These are phyloP conservation scores for Marcusenius ussheri DNA, from an alignment of 2,113 vertebrate species.

Conservation along the genomic window DNA sequence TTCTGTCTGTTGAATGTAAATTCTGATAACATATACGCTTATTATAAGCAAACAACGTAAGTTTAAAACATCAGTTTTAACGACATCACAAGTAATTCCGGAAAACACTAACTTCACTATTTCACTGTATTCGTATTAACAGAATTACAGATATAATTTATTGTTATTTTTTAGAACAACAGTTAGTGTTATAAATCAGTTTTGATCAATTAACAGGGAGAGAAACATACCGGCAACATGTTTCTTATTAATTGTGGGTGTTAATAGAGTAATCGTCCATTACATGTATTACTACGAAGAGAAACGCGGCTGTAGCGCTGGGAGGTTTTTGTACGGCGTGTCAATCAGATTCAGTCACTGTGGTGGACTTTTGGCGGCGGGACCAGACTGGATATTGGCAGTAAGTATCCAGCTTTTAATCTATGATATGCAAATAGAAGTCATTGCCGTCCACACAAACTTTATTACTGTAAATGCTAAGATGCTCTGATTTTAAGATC, in stretches of 20 bases:
- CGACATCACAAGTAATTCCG: not conserved
- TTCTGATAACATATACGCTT: no score
- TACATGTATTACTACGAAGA: no score
- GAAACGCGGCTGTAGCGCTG: not conserved
- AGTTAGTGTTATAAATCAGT: no score
- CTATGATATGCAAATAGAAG: not conserved
- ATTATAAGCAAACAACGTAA: no score
- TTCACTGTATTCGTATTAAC: not conserved
- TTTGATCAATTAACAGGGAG: no score
- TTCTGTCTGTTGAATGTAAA: no score
- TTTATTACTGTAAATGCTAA: not conserved
- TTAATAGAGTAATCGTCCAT: no score
- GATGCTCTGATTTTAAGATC: not conserved
- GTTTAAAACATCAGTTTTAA: no score
- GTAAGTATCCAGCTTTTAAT: not conserved
- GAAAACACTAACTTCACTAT: not conserved
- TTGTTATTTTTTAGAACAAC: not conserved
- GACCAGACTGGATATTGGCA: not conserved
- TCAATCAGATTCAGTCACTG: not conserved
- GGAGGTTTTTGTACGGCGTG: not conserved
- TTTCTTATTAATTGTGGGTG: no score
- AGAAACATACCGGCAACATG: no score
- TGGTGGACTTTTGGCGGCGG: not conserved
- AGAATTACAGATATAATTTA: not conserved
- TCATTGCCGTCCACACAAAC: not conserved